Evolutionary conservation across 2,888 invertebrate genomes (phyloP), one percentile per base, ranked within the genome.

Genomic region (Tanypteryx hageni): DNA sequence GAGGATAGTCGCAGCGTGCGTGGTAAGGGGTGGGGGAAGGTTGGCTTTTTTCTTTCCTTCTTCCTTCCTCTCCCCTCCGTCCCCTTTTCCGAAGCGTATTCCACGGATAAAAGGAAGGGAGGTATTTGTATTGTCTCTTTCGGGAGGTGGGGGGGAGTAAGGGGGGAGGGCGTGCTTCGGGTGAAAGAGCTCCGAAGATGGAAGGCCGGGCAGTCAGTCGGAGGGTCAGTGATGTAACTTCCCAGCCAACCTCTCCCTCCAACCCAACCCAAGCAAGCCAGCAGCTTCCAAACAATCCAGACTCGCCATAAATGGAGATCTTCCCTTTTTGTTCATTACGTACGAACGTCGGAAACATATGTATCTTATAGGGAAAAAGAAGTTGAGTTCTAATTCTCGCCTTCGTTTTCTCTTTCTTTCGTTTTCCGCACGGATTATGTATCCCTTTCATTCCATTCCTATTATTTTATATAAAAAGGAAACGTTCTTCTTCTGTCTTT

Each of bases 171-270:
- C 86, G 61, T 86, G 59, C 86, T 61, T 44, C 4, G 64, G 89
- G 13, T 56, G 89, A 56, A 68, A 89, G 56, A 64, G 56, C 68
- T n/a, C 13, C 64, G 27, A 89, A 89, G 89, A 89, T 89, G 68
- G n/a, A 89, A 64, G 31, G 89, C 44, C 64, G n/a, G 27, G 61
- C n/a, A 64, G 89, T 64, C 64, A 89, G 61, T 89, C 64, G 64
- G 89, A 61, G 89, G 89, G 89, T 68, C 89, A 89, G 89, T 56
- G 89, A 89, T 89, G 56, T 89, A 64, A 44, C 44, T 56, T 68
- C 89, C n/a, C 10, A 64, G 61, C 5, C 76, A 27, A 10, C 68
- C 68, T 22, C 22, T 68, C 68, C 22, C 76, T n/a, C n/a, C n/a
- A n/a, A n/a, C n/a, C n/a, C n/a, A n/a, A n/a, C n/a, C n/a, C n/a